Evolutionary conservation across 2,113 vertebrate genomes (phyloP).

Genomic region (Opisthocomus hoazin): DNA sequence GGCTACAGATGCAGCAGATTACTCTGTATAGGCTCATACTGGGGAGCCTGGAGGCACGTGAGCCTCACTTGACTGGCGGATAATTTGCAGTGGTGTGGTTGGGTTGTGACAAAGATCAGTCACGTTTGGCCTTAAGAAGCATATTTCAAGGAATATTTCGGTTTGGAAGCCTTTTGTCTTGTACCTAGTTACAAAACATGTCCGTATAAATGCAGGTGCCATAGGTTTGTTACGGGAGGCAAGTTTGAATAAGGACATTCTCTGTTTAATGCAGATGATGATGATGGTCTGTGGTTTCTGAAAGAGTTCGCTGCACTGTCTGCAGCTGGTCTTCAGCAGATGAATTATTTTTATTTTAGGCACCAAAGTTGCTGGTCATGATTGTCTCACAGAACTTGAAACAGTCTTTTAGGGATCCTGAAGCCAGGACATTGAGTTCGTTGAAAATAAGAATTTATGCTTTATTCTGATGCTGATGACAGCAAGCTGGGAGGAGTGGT

Average conservation of each 20-base stretch:
- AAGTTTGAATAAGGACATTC: background rate
- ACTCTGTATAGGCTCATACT: background rate
- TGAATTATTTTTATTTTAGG: background rate
- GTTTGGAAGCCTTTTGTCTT: background rate
- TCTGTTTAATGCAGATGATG: background rate
- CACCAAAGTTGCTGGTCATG: background rate
- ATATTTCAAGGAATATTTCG: background rate
- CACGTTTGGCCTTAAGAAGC: background rate
- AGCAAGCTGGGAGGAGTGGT: too few relatives aligned
- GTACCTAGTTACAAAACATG: background rate
- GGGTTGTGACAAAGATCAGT: background rate
- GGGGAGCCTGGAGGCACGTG: background rate
- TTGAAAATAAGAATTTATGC: background rate
- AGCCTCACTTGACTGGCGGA: background rate
- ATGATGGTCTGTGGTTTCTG: background rate
- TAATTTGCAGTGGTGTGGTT: background rate
- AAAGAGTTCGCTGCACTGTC: background rate
- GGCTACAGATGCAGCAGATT: background rate
- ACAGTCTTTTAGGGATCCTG: background rate
- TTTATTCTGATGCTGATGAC: too few relatives aligned
- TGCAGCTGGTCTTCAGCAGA: background rate
- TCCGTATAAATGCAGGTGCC: background rate
- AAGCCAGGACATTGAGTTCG: background rate
- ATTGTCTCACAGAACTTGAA: background rate
- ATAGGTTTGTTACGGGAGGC: background rate